phyloP scores from a whole-genome alignment of 2,888 invertebrate species.

The Cheilosia scutellata region DNA sequence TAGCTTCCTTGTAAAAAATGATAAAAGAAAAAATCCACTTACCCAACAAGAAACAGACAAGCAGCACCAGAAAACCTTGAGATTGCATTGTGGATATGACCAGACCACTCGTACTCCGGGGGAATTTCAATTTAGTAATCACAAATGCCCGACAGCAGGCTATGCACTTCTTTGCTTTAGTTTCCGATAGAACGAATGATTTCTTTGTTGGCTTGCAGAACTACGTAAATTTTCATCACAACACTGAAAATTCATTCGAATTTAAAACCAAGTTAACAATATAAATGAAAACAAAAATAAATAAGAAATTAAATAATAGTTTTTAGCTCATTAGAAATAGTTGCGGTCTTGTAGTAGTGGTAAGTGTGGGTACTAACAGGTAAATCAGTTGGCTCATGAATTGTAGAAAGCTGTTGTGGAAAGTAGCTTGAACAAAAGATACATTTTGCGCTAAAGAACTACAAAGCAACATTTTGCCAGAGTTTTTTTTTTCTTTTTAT shows the following conservation, averaged over 20 bases:
- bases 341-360: conserved; percentile 32
- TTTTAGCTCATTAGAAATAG: conserved; percentile 22
- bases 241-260: conserved; percentile 40
- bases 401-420: conserved; percentile 48
- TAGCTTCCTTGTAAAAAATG: conserved; percentile 8
- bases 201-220: conserved; percentile 37
- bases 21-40: conserved; percentile 24
- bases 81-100: conserved; percentile 39
- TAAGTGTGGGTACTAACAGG: conserved; percentile 19
- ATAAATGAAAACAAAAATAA: conserved; percentile 5
- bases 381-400: conserved; percentile 23
- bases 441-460: conserved; percentile 42
- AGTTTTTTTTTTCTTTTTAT: background rate
- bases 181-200: conserved; percentile 27
- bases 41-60: conserved; percentile 46
- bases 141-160: conserved; percentile 26
- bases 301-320: conserved; percentile 20
- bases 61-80: conserved; percentile 25
- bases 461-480: conserved; percentile 50
- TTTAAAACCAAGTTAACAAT: background rate
- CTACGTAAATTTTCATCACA: conserved; percentile 51
- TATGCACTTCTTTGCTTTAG: conserved; percentile 29
- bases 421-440: conserved; percentile 57
- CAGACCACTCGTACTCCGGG: conserved; percentile 1
- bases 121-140: conserved; percentile 10